These are phyloP conservation scores for Siderastrea siderea DNA, from an alignment of 92 coral and sea anemone genomes.

Conservation along the genomic window DNA sequence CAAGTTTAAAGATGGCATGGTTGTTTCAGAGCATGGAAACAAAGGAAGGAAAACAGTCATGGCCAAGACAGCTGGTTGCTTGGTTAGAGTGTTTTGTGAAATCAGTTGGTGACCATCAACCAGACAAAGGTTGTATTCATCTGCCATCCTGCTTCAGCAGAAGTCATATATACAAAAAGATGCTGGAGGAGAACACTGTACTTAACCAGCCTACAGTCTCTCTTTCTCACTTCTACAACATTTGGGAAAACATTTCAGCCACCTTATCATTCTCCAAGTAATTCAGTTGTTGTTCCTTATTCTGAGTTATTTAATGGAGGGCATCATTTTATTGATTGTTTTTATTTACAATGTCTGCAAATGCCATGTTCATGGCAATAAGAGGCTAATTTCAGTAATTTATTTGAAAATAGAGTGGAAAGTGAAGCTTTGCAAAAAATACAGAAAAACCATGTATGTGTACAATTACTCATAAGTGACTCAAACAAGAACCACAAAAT, in stretches of 20 bases:
- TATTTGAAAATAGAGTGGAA: too few relatives aligned
- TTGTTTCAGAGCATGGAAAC: slow-evolving; percentile 34
- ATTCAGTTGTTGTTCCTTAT: neutral
- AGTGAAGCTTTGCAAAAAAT: too few relatives aligned
- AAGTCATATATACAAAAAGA: slow-evolving; percentile 43
- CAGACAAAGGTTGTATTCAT: slow-evolving; percentile 59
- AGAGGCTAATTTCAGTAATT: too few relatives aligned
- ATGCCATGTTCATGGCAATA: too few relatives aligned
- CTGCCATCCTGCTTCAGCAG: slow-evolving; percentile 60
- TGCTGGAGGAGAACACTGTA: slow-evolving; percentile 33
- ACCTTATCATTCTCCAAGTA: slow-evolving; percentile 67
- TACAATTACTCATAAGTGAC: too few relatives aligned
- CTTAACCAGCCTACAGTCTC: slow-evolving; percentile 48
- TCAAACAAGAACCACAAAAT: too few relatives aligned
- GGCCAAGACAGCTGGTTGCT: slow-evolving; percentile 47
- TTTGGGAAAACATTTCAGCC: slow-evolving; percentile 58
- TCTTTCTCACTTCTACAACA: slow-evolving; percentile 58
- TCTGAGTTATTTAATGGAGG: too few relatives aligned
- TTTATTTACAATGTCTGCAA: too few relatives aligned
- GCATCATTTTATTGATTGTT: too few relatives aligned
- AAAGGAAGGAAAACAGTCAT: slow-evolving; percentile 16
- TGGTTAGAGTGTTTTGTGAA: slow-evolving; percentile 50
- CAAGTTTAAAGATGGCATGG: slow-evolving; percentile 52
- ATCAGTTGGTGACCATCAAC: slow-evolving; percentile 70
- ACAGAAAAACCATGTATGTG: too few relatives aligned